phyloP scores from a whole-genome alignment of 2,888 invertebrate genomes.

The Onchidella celtica region DNA sequence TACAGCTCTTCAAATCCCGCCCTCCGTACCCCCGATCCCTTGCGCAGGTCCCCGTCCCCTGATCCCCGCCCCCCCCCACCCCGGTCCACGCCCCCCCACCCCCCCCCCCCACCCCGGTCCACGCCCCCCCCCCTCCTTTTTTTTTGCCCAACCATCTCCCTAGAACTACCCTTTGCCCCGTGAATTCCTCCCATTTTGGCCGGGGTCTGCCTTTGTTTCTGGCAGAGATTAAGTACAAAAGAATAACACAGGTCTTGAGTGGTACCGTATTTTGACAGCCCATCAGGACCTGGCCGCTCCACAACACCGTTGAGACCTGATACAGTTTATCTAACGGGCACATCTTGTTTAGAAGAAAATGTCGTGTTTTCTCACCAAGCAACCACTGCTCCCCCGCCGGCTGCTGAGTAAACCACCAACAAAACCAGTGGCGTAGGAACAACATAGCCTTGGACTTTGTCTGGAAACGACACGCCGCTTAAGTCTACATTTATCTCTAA shows the following conservation, averaged over 20 bases:
- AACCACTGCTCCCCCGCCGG: neutral
- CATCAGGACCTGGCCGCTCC: neutral
- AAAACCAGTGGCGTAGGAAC: neutral
- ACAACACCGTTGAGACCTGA: neutral
- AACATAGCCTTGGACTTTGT: neutral
- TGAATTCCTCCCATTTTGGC: neutral
- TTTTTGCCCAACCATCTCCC: neutral
- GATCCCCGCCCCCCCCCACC: too few species aligned
- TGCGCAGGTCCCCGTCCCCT: too few species aligned
- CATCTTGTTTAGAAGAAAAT: constrained; percentile 16
- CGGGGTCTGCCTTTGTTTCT: neutral
- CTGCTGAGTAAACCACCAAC: neutral
- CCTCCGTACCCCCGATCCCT: too few species aligned
- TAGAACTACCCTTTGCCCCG: neutral
- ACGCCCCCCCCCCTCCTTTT: neutral
- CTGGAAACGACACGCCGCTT: too few species aligned
- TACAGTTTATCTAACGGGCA: constrained; percentile 15
- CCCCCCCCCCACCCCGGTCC: neutral
- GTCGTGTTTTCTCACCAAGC: constrained; percentile 20
- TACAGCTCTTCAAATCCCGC: too few species aligned
- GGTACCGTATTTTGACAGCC: neutral
- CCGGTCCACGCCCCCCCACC: neutral
- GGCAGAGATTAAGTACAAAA: constrained; percentile 1
- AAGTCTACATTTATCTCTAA: too few species aligned
- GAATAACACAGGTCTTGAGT: neutral